Evolutionary conservation across 1,140 invertebrate species (phyloP).

Genomic region (Brachionus plicatilis): DNA sequence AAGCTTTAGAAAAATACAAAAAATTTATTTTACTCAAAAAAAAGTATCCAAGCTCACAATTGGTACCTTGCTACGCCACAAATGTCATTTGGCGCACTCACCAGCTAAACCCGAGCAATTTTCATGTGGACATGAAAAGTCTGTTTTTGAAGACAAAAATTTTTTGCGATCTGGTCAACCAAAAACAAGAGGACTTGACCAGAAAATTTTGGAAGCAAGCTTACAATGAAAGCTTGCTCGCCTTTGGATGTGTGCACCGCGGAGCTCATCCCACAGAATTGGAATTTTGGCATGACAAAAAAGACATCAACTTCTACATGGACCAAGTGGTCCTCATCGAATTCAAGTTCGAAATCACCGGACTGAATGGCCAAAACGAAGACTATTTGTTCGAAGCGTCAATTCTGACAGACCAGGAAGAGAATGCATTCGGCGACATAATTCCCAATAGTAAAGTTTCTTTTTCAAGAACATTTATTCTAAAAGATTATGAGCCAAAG

Average conservation of each 20-base stretch:
- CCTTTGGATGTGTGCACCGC: background rate
- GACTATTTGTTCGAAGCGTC: background rate
- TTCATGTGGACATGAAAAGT: conserved; percentile 51
- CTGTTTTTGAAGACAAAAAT: conserved; percentile 41
- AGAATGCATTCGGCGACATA: background rate
- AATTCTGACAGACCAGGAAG: background rate
- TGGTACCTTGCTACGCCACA: conserved; percentile 59
- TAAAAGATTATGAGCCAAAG: background rate
- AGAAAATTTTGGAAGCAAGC: background rate
- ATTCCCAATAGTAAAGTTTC: background rate
- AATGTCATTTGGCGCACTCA: conserved; percentile 59
- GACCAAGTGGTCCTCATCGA: background rate
- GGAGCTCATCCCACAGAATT: background rate
- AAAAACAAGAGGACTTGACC: background rate
- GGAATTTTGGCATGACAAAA: background rate
- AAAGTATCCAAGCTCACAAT: conserved; percentile 51
- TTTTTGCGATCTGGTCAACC: background rate
- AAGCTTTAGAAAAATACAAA: conserved; percentile 55
- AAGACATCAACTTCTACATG: background rate
- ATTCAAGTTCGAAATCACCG: background rate
- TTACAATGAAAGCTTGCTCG: background rate
- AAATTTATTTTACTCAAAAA: conserved; percentile 48
- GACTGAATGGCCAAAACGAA: background rate
- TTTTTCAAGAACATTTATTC: background rate
- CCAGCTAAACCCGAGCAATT: conserved; percentile 55